A percentile compares a stretch with the other conserved stretches of the same genome.
phyloP scores from a whole-genome alignment of 2,797 vertebrate species.

The Ptychobarbus kaznakovi region DNA sequence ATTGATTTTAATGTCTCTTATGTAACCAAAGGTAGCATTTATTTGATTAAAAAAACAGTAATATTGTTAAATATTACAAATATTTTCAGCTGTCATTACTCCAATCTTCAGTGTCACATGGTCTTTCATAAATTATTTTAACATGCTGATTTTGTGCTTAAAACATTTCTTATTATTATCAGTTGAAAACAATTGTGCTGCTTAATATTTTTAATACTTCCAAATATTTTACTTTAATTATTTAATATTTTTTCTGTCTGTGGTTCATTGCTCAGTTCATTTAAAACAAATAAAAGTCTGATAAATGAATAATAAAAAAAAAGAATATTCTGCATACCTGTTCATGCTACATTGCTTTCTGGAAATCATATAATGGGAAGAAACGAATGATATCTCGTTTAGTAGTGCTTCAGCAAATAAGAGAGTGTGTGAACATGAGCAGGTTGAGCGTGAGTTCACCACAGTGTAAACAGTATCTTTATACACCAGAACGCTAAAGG shows the following conservation, averaged over 20 bases:
- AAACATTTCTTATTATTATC: background rate
- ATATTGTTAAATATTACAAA: background rate
- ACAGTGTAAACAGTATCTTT: constrained; percentile 33
- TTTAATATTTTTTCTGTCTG: background rate
- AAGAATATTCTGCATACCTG: background rate
- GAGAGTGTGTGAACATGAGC: constrained; percentile 10
- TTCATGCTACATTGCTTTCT: background rate
- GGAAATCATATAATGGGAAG: background rate
- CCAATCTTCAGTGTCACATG: background rate
- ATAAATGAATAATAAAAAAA: background rate
- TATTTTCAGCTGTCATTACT: background rate
- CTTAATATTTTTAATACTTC: background rate
- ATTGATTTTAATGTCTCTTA: background rate
- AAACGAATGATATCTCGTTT: background rate
- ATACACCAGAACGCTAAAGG: constrained; percentile 13
- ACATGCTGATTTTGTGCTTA: background rate
- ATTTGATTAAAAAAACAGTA: background rate
- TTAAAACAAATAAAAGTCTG: background rate
- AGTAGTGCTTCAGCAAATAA: constrained; percentile 13
- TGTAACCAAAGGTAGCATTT: background rate
- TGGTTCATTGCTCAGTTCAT: background rate
- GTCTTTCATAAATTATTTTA: background rate
- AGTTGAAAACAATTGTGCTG: background rate
- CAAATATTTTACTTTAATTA: no score
- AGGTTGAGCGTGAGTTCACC: constrained; percentile 17